These are phyloP conservation scores for Timandra comae DNA, from an alignment of 2,888 invertebrate genomes.

Conservation along the genomic window DNA sequence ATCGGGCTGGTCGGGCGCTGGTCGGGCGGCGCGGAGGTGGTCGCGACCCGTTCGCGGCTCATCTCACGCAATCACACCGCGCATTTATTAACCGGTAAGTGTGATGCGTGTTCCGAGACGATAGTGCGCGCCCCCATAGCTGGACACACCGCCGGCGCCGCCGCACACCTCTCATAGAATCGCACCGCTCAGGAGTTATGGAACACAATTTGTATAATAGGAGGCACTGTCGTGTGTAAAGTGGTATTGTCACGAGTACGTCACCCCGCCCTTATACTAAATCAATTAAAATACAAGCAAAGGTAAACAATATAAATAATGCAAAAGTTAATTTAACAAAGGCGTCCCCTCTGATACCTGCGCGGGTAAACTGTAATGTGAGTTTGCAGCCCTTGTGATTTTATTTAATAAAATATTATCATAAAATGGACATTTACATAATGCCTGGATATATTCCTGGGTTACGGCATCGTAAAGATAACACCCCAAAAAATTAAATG, in stretches of 20 bases:
- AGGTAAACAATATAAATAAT: constrained; percentile 10
- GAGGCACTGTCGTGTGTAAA: no score
- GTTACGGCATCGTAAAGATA: constrained; percentile 21
- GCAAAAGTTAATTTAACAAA: constrained; percentile 13
- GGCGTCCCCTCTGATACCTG: constrained; percentile 13
- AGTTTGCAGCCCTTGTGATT: constrained; percentile 16
- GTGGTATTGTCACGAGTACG: no score
- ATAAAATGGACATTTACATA: constrained; percentile 23
- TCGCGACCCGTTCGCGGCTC: constrained; percentile 17
- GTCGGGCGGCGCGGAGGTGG: no score
- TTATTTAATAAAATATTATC: constrained; percentile 25
- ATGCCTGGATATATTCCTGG: constrained; percentile 11
- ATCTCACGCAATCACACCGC: constrained; percentile 20
- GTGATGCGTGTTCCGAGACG: constrained; percentile 25
- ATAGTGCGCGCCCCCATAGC: constrained; percentile 3
- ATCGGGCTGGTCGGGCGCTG: constrained; percentile 20
- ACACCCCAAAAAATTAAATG: constrained; percentile 14
- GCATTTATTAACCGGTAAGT: constrained; percentile 28
- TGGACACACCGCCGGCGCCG: no score
- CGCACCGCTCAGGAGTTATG: no score
- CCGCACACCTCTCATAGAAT: no score
- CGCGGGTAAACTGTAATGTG: constrained; percentile 4
- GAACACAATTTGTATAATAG: no score
- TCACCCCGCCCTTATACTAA: not conserved
- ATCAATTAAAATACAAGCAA: not conserved